phyloP scores from a whole-genome alignment of 2,797 vertebrate genomes.

The Columba guinea region DNA sequence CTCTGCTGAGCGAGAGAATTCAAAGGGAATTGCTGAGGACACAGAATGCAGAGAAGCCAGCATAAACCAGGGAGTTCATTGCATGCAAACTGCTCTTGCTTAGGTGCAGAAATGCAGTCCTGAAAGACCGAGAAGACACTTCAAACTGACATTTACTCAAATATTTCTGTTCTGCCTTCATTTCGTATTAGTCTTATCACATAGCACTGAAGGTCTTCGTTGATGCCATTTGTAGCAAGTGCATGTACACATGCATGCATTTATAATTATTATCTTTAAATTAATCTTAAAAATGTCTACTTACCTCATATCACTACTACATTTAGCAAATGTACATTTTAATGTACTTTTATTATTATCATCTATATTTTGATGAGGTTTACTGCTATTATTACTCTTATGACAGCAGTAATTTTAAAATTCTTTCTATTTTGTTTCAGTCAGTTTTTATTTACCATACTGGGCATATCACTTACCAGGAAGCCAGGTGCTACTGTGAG shows the following conservation, averaged over 20 bases:
- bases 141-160: background rate
- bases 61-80: background rate
- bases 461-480: background rate
- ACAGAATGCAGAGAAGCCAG: background rate
- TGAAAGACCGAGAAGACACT: background rate
- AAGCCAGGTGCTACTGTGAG: background rate
- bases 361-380: background rate
- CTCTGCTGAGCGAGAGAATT: background rate
- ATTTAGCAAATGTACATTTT: background rate
- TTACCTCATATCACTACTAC: background rate
- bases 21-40: background rate
- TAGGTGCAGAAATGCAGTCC: background rate
- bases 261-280: background rate
- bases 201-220: background rate
- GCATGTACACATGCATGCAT: fast-evolving
- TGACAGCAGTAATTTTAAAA: background rate
- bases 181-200: background rate
- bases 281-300: background rate
- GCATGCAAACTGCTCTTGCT: background rate
- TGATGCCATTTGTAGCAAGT: background rate
- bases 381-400: background rate
- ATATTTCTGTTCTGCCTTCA: background rate
- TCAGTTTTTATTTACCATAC: background rate
- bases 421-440: background rate
- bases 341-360: background rate